phyloP scores from a whole-genome alignment of 2,888 invertebrate species.

The Lasioglossum lativentre region DNA sequence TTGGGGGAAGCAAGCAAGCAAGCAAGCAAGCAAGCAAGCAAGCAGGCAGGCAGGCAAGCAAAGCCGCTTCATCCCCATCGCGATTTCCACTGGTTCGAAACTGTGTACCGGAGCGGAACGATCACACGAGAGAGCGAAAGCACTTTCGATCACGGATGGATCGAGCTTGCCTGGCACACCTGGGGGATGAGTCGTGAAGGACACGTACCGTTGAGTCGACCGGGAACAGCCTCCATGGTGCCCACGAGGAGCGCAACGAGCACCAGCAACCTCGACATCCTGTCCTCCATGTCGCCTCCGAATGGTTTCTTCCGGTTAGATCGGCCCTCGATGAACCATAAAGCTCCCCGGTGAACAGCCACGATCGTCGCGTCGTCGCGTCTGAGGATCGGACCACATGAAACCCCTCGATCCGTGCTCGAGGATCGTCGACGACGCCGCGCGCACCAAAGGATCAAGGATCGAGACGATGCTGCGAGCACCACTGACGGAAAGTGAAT shows the following conservation, averaged over 20 bases:
- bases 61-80: background rate
- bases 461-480: conserved; percentile 64
- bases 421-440: conserved; percentile 15
- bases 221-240: conserved; percentile 73
- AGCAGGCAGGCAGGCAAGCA: background rate
- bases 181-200: background rate
- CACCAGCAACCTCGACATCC: conserved; percentile 67
- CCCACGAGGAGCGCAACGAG: conserved; percentile 66
- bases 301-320: conserved; percentile 38
- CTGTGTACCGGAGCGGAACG: conserved; percentile 1
- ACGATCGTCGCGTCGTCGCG: conserved; percentile 26
- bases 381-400: conserved; percentile 50
- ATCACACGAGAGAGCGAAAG: conserved; percentile 9
- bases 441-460: conserved; percentile 29
- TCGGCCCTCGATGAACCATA: conserved; percentile 35
- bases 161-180: background rate
- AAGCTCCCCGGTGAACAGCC: conserved; percentile 27
- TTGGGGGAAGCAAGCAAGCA: background rate
- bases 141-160: conserved; percentile 8
- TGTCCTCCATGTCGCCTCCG: conserved; percentile 32
- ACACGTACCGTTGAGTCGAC: conserved; percentile 77
- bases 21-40: background rate
- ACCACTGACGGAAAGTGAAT: conserved; percentile 70
- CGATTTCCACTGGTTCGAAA: background rate
- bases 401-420: conserved; percentile 27